Evolutionary conservation across 1,140 invertebrate species (phyloP), one percentile per base, ranked within the genome.

Genomic region (Ceratosolen fusciceps): DNA sequence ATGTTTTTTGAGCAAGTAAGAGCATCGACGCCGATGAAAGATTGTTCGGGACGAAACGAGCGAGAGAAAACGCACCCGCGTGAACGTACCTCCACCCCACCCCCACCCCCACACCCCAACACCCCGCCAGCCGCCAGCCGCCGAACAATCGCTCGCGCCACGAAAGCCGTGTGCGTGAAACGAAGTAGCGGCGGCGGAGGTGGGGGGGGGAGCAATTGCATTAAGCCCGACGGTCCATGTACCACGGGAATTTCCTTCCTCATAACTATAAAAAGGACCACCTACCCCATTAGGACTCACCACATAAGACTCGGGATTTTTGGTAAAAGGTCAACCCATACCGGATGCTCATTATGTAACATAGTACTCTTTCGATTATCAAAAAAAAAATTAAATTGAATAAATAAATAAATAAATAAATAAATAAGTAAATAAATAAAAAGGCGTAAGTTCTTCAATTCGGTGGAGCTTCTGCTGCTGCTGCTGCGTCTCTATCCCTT

Each of bases 241-340:
- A 49, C 58, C 24, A 1, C 14, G 24, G n/a, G 62, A 76, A 68
- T 54, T 52, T 34, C 14, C 31, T 74, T 26, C 71, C 52, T n/a
- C 52, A 7, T 7, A 16, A 26, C 9, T 24, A 43, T 71, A 73
- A 79, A 79, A 73, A 79, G 34, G 31, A 74, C 60, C 60, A 58
- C 72, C 52, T 74, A 65, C 74, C n/a, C 78, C 72, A 67, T 79
- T 74, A 72, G 24, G 47, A n/a, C n/a, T n/a, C n/a, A n/a, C n/a
- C 9, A 65, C n/a, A 24, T 21, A 73, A 60, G 56, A 10, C 56
- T 74, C 31, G 37, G 8, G 34, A 72, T 29, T 72, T 52, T 78
- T 62, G 71, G 65, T 60, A 78, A n/a, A 52, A 54, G 29, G 47
- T 19, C 43, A 43, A 67, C 24, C n/a, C 24, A 31, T 39, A 37